Base-by-base conservation (phyloP, 2,113 vertebrate species). In the Centrocercus urophasianus region DNA sequence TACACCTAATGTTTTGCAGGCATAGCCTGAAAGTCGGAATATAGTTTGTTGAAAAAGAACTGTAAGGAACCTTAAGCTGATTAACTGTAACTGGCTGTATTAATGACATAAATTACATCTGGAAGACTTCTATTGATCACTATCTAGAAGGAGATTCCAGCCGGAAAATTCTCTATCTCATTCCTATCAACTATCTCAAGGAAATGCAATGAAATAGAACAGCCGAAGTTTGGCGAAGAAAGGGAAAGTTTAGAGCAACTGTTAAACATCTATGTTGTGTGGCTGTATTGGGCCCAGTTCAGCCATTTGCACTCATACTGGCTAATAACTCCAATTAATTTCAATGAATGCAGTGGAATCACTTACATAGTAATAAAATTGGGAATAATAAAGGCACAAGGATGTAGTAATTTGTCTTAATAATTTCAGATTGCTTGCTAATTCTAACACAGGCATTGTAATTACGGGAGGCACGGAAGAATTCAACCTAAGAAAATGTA, bases 371-470 rank as follows among this genome's bases (percentile, higher is more conserved):
- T 90, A 82, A 90, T 2, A 4, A 67, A 87, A 93, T 25, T 74
- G 74, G 60, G 63, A 72, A 93, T 6, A 74, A 65, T 83, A 80
- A 81, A 94, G 34, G 59, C n/a, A 88, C 65, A 48, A 81, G 38
- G 25, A 36, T 79, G 48, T 72, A 38, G 22, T 80, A 20, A 60
- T 70, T 90, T 84, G 7, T 78, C 24, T 78, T 75, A 92, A 81
- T 80, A n/a, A 81, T 86, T 92, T 89, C 38, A 56, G 42, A 38
- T 86, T 90, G 13, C 21, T 86, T 93, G 47, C 22, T 90, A 8
- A 63, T 89, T 73, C 56, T 65, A 27, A 78, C 40, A 32, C 0
- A 0, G 32, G 64, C 21, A 17, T 42, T 50, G 32, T 7, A 19
- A 25, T 50, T 36, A 60, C 17, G 21, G 34, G 34, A 86, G 50